phyloP scores from a whole-genome alignment of 1,140 invertebrate species.

The Bursaphelenchus mucronatus region DNA sequence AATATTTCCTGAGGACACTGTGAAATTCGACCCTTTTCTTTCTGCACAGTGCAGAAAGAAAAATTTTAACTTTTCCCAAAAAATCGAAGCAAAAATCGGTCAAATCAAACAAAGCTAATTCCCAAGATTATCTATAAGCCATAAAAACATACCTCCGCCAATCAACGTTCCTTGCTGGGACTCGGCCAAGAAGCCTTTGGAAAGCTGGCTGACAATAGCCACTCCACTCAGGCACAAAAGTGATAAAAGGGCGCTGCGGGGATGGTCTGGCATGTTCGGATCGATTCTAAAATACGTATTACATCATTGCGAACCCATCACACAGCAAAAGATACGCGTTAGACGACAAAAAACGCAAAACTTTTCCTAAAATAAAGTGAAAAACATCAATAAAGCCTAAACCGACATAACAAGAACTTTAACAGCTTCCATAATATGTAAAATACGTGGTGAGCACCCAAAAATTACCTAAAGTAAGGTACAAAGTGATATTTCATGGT shows the following conservation, averaged over 20 bases:
- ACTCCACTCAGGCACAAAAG: constrained; percentile 25
- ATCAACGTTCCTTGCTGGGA: constrained; percentile 41
- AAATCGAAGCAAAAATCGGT: too few relatives aligned
- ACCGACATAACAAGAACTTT: too few relatives aligned
- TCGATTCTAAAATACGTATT: neutral
- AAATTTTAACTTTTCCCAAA: too few relatives aligned
- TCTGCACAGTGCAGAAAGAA: too few relatives aligned
- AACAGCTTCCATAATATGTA: too few relatives aligned
- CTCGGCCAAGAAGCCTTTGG: constrained; percentile 38
- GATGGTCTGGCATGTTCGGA: constrained; percentile 30
- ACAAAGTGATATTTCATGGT: neutral
- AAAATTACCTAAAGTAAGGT: constrained; percentile 4
- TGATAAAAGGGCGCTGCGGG: constrained; percentile 41
- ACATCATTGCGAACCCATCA: neutral
- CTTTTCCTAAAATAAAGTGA: neutral
- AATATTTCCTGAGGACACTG: too few relatives aligned
- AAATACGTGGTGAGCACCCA: neutral
- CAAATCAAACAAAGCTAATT: too few relatives aligned
- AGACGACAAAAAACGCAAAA: constrained; percentile 17
- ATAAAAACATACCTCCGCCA: constrained; percentile 38
- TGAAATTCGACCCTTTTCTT: too few relatives aligned
- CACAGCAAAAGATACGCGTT: neutral
- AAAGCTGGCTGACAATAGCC: constrained; percentile 41
- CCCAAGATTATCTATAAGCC: neutral
- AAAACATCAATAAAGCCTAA: neutral